Conservation (phyloP, 2,888 invertebrate genomes). For the Amblyjoppa fuscipennis region DNA sequence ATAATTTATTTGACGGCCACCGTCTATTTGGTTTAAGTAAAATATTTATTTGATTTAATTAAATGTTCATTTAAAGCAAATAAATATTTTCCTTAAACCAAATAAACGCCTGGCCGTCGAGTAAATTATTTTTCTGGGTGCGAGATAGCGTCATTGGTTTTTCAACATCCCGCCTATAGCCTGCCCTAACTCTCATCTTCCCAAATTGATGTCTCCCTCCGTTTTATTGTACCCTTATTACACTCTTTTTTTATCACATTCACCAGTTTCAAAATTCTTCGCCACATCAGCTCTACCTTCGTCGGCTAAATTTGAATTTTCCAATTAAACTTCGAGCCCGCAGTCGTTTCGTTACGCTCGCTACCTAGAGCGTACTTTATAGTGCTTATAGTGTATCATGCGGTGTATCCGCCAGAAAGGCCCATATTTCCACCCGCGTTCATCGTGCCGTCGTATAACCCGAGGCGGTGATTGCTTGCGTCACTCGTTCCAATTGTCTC, state of each 20-base stretch:
- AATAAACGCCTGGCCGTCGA: no score
- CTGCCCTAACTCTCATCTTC: slow-evolving; percentile 14
- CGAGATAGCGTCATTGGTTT: slow-evolving; percentile 17
- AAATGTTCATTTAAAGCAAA: no score
- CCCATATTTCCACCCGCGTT: not conserved
- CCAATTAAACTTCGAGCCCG: slow-evolving; percentile 36
- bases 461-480: slow-evolving; percentile 25
- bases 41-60: no score
- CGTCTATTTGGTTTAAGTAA: no score
- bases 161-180: not conserved
- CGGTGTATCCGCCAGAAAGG: not conserved
- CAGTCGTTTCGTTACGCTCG: slow-evolving; percentile 20
- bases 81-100: no score
- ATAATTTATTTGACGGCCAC: no score
- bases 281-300: not conserved
- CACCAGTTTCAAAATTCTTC: slow-evolving; percentile 7
- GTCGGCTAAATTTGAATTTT: slow-evolving; percentile 39
- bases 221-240: not conserved
- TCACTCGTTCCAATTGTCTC: slow-evolving; percentile 53
- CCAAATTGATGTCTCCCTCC: not conserved
- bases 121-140: no score
- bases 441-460: not conserved
- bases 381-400: not conserved
- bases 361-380: not conserved
- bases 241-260: not conserved